These are phyloP conservation scores for Drosophila dunni DNA, from an alignment of 1,140 invertebrate species.

Conservation along the genomic window DNA sequence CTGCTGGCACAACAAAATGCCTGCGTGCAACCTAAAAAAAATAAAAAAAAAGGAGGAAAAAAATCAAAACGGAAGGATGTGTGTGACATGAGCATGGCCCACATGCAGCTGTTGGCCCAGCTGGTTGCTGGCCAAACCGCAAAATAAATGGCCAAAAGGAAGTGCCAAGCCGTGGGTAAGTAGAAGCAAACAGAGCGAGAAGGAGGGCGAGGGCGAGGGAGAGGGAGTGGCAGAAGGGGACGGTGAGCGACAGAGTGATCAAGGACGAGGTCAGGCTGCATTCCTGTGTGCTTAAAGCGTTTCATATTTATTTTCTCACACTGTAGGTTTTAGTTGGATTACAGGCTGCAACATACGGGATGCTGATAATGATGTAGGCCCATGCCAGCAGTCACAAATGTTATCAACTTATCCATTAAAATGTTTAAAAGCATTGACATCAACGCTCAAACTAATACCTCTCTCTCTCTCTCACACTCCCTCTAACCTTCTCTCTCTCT, in stretches of 20 bases:
- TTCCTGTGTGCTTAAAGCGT: conserved; percentile 21
- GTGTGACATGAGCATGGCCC: conserved; percentile 32
- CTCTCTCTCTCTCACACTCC: neutral
- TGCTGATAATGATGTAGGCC: conserved; percentile 10
- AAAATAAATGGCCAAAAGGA: conserved; percentile 66
- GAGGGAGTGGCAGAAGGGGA: neutral
- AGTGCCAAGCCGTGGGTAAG: conserved; percentile 47
- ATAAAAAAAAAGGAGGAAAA: too few species aligned
- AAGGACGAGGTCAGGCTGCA: conserved; percentile 23
- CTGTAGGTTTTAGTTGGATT: neutral
- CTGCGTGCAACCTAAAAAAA: conserved; percentile 10
- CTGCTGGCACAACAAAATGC: conserved; percentile 35
- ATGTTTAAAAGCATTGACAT: conserved; percentile 20
- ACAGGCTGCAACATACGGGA: neutral
- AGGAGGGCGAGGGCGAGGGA: neutral
- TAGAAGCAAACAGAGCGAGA: conserved; percentile 9
- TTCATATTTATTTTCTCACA: conserved; percentile 23
- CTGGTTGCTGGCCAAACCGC: conserved; percentile 38
- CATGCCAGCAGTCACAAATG: conserved; percentile 19
- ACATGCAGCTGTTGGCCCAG: conserved; percentile 47
- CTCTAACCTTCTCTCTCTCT: conserved; percentile 19
- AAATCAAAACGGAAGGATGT: conserved; percentile 31
- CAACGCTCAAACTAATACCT: neutral
- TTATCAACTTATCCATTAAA: conserved; percentile 55
- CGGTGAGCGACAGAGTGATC: neutral